Percentiles rank a stretch among this genome's conserved stretches.
phyloP scores from a whole-genome alignment of 2,113 vertebrate genomes.

The Anseranas semipalmata region DNA sequence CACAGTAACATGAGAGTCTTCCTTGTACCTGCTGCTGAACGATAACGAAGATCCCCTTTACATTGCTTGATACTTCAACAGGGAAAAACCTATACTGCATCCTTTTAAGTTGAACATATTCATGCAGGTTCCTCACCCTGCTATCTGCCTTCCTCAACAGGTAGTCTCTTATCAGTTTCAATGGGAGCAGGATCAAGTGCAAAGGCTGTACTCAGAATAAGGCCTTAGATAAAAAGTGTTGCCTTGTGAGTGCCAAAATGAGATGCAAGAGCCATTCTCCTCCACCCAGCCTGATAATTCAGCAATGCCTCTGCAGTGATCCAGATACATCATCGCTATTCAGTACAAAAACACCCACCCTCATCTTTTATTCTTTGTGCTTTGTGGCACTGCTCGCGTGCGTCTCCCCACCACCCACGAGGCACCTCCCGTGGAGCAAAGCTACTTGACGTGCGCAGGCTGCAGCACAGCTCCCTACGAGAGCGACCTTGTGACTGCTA shows the following conservation, averaged over 20 bases:
- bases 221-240: not conserved
- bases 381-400: not conserved
- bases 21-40: not conserved
- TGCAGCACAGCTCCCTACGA: not conserved
- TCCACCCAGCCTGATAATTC: not conserved
- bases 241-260: not conserved
- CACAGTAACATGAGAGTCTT: not conserved
- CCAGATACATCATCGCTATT: not conserved
- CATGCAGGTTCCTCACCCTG: not conserved
- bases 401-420: not conserved
- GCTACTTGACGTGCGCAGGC: fast-evolving
- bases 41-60: not conserved
- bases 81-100: not conserved
- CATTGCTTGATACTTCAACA: not conserved
- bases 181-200: not conserved
- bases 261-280: not conserved
- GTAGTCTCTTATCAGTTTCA: not conserved
- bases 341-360: not conserved
- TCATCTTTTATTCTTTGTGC: not conserved
- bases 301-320: not conserved
- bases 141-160: not conserved
- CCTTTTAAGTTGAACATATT: not conserved
- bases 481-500: not conserved
- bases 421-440: fast-evolving
- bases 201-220: not conserved